Evolutionary conservation across 1,140 invertebrate species (phyloP), one percentile per base, ranked within the genome.

Genomic region (Polypedilum vanderplanki): DNA sequence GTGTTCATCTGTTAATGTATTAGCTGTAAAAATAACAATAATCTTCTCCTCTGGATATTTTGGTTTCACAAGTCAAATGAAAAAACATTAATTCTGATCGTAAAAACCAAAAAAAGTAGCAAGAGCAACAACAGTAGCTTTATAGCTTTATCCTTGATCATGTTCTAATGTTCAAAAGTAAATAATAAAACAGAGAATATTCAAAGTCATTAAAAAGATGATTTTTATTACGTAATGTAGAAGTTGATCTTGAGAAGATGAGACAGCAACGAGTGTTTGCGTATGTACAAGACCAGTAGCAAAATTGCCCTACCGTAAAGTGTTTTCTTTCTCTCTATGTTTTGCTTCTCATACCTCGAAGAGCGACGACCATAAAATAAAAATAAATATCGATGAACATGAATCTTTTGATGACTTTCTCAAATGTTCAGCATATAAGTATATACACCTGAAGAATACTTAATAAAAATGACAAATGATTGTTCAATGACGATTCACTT

Each of bases 391-490:
- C 12, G 12, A 57, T 15, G n/a, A n/a, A 12, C 3, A 57, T 4
- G 46, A 46, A 8, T 12, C 15, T 57, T 15, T 57, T n/a, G 46
- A n/a, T 33, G 24, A 33, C 24, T 33, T 33, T 33, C 46, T 57
- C 7, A 57, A 57, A 57, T 12, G 46, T 15, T n/a, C 9, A 57
- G 10, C 46, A 57, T 4, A 57, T 57, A 46, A 46, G 41, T n/a
- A 33, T 5, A 12, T 57, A 57, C 12, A 57, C n/a, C n/a, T 57
- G 12, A 57, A 70, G 65, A 17, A 70, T 22, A 70, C 65, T 70
- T 70, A 70, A 57, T 57, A 18, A 70, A 18, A 70, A 20, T 70
- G 65, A 70, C 65, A 70, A 70, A 70, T 70, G 65, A 70, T 70
- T 18, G 17, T 70, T 70, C 17, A 18, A 70, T 70, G 65, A 70